Conservation (phyloP, 1,140 invertebrate genomes). For the Calosoma granatense region DNA sequence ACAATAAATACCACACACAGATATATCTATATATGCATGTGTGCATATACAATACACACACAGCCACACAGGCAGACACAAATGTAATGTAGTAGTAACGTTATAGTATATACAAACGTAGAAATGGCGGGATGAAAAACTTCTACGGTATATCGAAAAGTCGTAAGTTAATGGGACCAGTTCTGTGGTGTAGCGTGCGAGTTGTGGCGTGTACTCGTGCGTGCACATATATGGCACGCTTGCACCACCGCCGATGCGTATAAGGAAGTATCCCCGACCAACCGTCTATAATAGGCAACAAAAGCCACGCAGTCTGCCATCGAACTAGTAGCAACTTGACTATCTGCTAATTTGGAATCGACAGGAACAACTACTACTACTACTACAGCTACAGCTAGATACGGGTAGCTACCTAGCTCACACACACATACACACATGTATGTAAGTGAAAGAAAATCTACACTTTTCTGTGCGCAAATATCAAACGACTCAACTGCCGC, state of each 20-base stretch:
- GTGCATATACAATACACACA: no score
- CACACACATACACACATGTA: background rate
- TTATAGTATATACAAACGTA: no score
- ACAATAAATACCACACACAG: no score
- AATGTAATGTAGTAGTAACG: no score
- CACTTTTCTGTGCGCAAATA: no score
- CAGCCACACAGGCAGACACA: no score
- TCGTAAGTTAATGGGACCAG: constrained; percentile 15
- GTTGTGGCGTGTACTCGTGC: constrained; percentile 27
- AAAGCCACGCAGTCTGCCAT: constrained; percentile 36
- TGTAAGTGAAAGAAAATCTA: no score
- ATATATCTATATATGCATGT: no score
- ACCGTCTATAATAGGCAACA: constrained; percentile 35
- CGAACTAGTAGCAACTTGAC: constrained; percentile 31
- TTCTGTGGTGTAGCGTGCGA: constrained; percentile 25
- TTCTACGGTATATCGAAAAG: constrained; percentile 19
- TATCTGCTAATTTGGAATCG: constrained; percentile 35
- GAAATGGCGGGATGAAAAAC: no score
- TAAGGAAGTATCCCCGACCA: constrained; percentile 16
- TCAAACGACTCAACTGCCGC: no score
- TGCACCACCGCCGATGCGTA: constrained; percentile 21
- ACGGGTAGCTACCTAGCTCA: background rate
- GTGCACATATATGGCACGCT: constrained; percentile 26
- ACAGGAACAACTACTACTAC: constrained; percentile 33
- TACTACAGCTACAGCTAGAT: constrained; percentile 9